These are phyloP conservation scores for Athene cunicularia DNA, from an alignment of 2,113 vertebrate genomes.

Conservation along the genomic window DNA sequence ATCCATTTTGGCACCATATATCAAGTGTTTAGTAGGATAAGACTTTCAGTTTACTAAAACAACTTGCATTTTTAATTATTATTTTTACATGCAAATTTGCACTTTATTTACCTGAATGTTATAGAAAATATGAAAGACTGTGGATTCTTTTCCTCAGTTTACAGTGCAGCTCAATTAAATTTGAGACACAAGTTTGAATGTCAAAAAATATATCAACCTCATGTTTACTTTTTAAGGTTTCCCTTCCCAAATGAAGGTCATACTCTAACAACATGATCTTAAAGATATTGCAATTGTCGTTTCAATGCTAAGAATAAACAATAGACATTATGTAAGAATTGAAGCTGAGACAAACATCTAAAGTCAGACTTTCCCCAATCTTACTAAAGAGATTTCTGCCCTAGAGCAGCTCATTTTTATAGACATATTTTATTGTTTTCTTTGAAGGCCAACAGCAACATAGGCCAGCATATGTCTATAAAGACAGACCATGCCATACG, in stretches of 20 bases:
- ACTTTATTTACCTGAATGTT: background rate
- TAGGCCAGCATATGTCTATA: background rate
- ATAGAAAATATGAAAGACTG: background rate
- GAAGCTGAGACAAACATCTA: background rate
- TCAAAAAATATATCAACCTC: background rate
- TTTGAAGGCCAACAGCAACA: background rate
- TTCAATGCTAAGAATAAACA: background rate
- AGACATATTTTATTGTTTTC: background rate
- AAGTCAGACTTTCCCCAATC: background rate
- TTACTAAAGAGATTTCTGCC: background rate
- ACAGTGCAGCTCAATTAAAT: background rate
- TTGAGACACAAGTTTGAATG: background rate
- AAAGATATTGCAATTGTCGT: background rate
- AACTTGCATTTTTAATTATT: background rate
- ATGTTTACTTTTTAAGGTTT: background rate
- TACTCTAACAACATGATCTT: background rate
- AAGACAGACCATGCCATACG: background rate
- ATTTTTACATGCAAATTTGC: slow-evolving; percentile 12
- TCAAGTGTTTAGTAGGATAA: slow-evolving; percentile 6
- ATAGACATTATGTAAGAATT: background rate
- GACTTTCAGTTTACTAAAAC: background rate
- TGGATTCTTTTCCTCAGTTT: background rate
- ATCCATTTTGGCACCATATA: background rate
- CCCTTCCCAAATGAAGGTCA: background rate
- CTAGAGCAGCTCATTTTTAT: background rate